Base-by-base conservation (phyloP, 2,113 vertebrate genomes). In the Austrofundulus limnaeus region DNA sequence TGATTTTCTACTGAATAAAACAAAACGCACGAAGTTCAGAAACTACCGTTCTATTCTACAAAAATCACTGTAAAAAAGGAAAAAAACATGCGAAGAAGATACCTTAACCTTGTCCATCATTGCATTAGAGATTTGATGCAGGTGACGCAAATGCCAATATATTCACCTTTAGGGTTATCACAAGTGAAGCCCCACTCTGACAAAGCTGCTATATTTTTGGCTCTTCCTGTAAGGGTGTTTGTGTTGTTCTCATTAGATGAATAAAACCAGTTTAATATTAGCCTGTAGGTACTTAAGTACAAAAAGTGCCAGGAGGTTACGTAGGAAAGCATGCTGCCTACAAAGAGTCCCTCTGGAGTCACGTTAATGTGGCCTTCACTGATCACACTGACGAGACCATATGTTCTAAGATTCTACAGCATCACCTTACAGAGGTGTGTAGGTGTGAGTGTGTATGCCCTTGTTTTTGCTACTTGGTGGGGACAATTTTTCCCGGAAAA, bases 261-360 rank as follows among this genome's bases (percentile, higher is more conserved):
- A 21, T 57, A 87, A 85, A 92, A 85, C 1, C 84, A 85, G 5
- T 75, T 91, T 87, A 93, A 89, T 62, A 86, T 90, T 63, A 82
- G 51, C 41, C 78, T 78, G 55, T 89, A 87, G 10, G 90, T 92
- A 45, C 83, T 66, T 2, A 85, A 88, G 63, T 73, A 85, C 25
- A 85, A 84, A 75, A 88, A 84, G 72, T 88, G 85, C 34, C 63
- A 75, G 73, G 83, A 46, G 9, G 84, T 92, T 60, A 79, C 72
- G 2, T 74, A 89, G 51, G 89, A 90, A 28, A 77, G 74, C 43
- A 73, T 47, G 0, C 61, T 90, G 10, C 82, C 87, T 49, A 57
- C 64, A 84, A 88, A 77, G 91, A 88, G 89, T 87, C 83, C 70
- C 78, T 80, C 41, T 91, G 82, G 25, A 85, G 80, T 1, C 28